A percentile compares a stretch with the other conserved stretches of the same genome.
Conservation (phyloP, 2,888 invertebrate genomes). For the Brenthis hecate region DNA sequence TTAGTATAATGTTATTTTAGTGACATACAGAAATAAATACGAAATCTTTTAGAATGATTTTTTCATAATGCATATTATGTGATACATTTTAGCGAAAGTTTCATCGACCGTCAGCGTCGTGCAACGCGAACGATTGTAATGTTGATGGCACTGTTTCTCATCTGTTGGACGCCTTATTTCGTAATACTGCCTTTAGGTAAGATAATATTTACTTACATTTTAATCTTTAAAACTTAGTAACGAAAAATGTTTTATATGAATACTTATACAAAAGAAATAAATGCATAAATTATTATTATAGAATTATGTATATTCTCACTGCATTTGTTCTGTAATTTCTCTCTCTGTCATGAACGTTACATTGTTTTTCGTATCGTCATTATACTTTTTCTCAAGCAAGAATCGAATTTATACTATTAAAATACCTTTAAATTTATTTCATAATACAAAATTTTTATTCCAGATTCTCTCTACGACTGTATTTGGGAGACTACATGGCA, state of each 20-base stretch:
- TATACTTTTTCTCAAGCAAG: too few species aligned
- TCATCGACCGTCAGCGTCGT: conserved; percentile 79
- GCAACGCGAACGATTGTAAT: conserved; percentile 86
- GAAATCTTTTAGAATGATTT: too few species aligned
- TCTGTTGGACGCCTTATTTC: conserved; percentile 88
- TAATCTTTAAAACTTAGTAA: not conserved
- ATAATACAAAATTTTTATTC: not conserved
- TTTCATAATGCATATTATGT: not conserved
- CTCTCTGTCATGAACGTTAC: too few species aligned
- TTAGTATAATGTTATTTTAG: too few species aligned
- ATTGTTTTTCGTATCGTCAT: too few species aligned
- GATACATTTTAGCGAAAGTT: conserved; percentile 45
- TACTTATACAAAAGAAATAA: too few species aligned
- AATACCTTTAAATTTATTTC: not conserved
- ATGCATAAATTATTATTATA: too few species aligned
- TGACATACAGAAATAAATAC: too few species aligned
- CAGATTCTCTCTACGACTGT: conserved; percentile 78
- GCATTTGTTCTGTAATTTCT: too few species aligned
- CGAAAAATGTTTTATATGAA: too few species aligned
- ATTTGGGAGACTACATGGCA: conserved; percentile 80
- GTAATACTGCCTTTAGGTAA: conserved; percentile 83
- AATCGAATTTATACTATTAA: not conserved
- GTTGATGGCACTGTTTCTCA: conserved; percentile 84
- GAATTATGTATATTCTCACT: too few species aligned
- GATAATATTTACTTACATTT: not conserved